Base-by-base conservation (phyloP, 2,888 invertebrate genomes). In the Drosophila histrio region DNA sequence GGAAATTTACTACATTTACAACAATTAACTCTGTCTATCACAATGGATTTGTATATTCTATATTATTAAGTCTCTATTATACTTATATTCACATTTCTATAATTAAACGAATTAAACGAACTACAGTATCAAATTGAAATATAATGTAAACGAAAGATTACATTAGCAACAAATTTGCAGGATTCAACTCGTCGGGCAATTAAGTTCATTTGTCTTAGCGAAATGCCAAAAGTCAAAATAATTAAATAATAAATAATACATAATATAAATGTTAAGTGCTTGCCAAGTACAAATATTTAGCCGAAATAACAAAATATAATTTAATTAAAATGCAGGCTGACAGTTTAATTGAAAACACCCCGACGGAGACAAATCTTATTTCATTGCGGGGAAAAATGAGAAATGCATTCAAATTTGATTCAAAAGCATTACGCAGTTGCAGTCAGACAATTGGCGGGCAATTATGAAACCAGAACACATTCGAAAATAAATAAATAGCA, bases 381-480 rank as follows among this genome's bases (percentile, higher is more conserved):
- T 52, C 38, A 38, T 38, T 38, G 26, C 3, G 7, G 24, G 11
- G 11, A 7, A 15, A 21, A 47, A 63, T 34, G 39, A 34, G 32
- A 47, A 62, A 71, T 75, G 56, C 57, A 83, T 69, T 86, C 63
- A 75, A 85, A 36, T 17, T 81, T 81, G 78, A 71, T 81, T 71
- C 63, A 68, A 79, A 67, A 57, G 52, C 65, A 74, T 57, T 58
- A 79, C 74, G 22, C 22, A 26, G 26, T 17, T 85, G 54, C 43
- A 26, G 8, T 44, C 5, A 26, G 39, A 39, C 39, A 39, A 39
- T 39, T n/a, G 21, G n/a, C 54, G 62, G 62, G 68, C 70, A 81
- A 73, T 77, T 77, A 77, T 65, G 60, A 73, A 75, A 73, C 56
- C 81, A 81, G 66, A 87, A 66, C 82, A 63, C 82, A 85, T 81